A percentile compares a stretch with the other conserved stretches of the same genome.
Evolutionary conservation across 2,888 invertebrate genomes (phyloP).

Genomic region (Agrotis exclamationis): DNA sequence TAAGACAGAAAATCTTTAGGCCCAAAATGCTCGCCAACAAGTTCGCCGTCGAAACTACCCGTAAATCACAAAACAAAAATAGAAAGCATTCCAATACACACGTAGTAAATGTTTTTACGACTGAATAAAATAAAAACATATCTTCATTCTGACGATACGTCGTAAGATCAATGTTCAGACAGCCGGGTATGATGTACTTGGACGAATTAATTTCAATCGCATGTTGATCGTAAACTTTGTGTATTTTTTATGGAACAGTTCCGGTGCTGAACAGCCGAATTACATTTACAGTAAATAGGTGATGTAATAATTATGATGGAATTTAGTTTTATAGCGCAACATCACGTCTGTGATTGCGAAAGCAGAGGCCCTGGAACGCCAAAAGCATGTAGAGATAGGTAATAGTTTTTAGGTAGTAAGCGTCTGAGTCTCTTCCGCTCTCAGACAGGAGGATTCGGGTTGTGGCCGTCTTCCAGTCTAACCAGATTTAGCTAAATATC

Average conservation of each 20-base stretch:
- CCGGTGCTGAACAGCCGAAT: slow-evolving; percentile 34
- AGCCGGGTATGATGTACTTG: slow-evolving; percentile 26
- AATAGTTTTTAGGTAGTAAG: too few relatives aligned
- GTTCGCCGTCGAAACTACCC: neutral
- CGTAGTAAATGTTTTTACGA: slow-evolving; percentile 72
- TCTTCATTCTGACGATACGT: slow-evolving; percentile 66
- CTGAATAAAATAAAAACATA: slow-evolving; percentile 72
- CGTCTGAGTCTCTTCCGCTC: too few relatives aligned
- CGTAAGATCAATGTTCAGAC: slow-evolving; percentile 42
- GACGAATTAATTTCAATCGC: slow-evolving; percentile 51
- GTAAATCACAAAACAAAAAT: slow-evolving; percentile 67
- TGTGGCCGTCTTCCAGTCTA: too few relatives aligned
- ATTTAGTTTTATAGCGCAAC: neutral
- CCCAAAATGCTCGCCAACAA: neutral
- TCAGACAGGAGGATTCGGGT: too few relatives aligned
- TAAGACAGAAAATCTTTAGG: neutral
- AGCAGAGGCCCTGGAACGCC: too few relatives aligned
- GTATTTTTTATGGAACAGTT: slow-evolving; percentile 40
- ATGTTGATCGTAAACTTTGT: slow-evolving; percentile 36
- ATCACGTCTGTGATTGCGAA: too few relatives aligned
- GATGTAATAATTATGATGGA: slow-evolving; percentile 35
- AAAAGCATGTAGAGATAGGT: too few relatives aligned
- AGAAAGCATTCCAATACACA: slow-evolving; percentile 68
- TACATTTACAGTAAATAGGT: slow-evolving; percentile 1
- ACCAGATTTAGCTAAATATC: too few relatives aligned